Conservation (phyloP, 2,888 invertebrate genomes). For the Charanyca ferruginea region DNA sequence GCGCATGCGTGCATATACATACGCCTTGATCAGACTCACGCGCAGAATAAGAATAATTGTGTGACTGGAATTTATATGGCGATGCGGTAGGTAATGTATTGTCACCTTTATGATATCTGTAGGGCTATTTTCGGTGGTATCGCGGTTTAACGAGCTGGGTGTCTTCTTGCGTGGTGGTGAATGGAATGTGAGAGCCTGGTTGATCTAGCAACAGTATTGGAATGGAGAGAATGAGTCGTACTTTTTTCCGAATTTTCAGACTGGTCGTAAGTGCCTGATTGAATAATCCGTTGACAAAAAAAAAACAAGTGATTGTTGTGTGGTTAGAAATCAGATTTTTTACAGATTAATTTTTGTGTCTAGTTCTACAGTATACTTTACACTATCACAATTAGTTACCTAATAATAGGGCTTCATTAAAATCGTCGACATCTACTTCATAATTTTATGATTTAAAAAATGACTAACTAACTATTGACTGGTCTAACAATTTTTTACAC, state of each 20-base stretch:
- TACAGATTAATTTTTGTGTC: too few relatives aligned
- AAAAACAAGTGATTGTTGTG: too few relatives aligned
- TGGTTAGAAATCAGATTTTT: too few relatives aligned
- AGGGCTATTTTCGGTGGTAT: constrained; percentile 46
- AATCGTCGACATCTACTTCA: too few relatives aligned
- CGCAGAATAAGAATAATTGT: constrained; percentile 70
- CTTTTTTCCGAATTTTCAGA: background rate
- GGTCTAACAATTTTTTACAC: too few relatives aligned
- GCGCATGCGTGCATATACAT: constrained; percentile 75
- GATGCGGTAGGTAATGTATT: constrained; percentile 73
- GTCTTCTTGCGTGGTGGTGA: constrained; percentile 1
- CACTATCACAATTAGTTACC: too few relatives aligned
- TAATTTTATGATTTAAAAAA: too few relatives aligned
- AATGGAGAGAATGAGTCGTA: background rate
- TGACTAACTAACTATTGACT: too few relatives aligned
- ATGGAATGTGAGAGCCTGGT: background rate
- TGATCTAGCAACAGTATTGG: background rate
- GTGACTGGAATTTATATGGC: constrained; percentile 77
- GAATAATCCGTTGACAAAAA: too few relatives aligned
- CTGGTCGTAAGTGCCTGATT: too few relatives aligned
- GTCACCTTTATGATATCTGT: constrained; percentile 44
- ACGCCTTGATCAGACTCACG: constrained; percentile 69
- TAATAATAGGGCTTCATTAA: too few relatives aligned
- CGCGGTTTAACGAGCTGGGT: constrained; percentile 17
- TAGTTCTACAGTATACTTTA: too few relatives aligned